Evolutionary conservation across 2,888 invertebrate species (phyloP).

Genomic region (Leptogaster cylindrica): DNA sequence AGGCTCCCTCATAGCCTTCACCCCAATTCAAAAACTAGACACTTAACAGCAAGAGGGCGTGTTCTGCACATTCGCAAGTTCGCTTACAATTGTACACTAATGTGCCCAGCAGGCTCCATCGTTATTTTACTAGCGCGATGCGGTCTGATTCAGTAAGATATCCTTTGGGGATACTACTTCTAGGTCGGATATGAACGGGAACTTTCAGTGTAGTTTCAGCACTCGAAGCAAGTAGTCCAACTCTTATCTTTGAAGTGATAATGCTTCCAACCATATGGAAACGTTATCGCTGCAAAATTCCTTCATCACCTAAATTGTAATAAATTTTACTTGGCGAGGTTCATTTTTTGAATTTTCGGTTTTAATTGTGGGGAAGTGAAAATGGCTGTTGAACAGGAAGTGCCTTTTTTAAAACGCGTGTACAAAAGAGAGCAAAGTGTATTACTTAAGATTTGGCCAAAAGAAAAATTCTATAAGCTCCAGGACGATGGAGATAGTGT

Average conservation of each 20-base stretch:
- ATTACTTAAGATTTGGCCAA: slow-evolving; percentile 44
- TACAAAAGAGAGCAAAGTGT: slow-evolving; percentile 45
- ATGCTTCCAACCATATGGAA: neutral
- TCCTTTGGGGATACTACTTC: slow-evolving; percentile 20
- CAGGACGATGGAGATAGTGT: no score
- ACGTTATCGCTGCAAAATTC: slow-evolving; percentile 6
- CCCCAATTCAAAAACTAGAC: neutral
- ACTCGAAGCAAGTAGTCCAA: no score
- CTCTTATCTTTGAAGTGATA: no score
- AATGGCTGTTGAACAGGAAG: slow-evolving; percentile 47
- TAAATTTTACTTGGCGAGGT: neutral
- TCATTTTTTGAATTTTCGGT: slow-evolving; percentile 18
- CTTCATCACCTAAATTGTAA: neutral
- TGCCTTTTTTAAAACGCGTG: slow-evolving; percentile 47
- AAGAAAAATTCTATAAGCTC: slow-evolving; percentile 47
- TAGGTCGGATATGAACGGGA: neutral
- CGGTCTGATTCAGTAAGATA: neutral
- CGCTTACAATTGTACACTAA: no score
- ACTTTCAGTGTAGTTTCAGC: neutral
- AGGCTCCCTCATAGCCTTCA: neutral
- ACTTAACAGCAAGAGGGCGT: neutral
- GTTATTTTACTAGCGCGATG: neutral
- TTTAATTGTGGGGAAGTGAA: slow-evolving; percentile 19
- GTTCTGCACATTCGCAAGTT: neutral
- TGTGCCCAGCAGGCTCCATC: slow-evolving; percentile 3